phyloP scores from a whole-genome alignment of 1,140 invertebrate species.

The Apis mellifera region Amel_HAv3.1 CM009940.2:2197001-2197500 shows the following conservation, averaged over 20 bases:
- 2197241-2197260: slow-evolving; percentile 73
- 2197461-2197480: not conserved
- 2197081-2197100: too few species aligned
- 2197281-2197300: slow-evolving; percentile 78
- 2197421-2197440: slow-evolving; percentile 58
- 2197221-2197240: slow-evolving; percentile 46
- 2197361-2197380: slow-evolving; percentile 70
- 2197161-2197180: not conserved
- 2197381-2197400: slow-evolving; percentile 73
- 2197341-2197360: slow-evolving; percentile 71
- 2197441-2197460: not conserved
- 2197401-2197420: slow-evolving; percentile 68
- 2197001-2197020: not conserved
- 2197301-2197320: slow-evolving; percentile 78
- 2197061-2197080: not conserved
- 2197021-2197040: not conserved
- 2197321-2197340: slow-evolving; percentile 73
- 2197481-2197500: not conserved
- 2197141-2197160: fast-evolving
- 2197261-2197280: slow-evolving; percentile 69
- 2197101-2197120: not conserved
- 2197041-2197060: not conserved
- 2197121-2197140: too few species aligned
- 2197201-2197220: not conserved
- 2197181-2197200: not conserved